Evolutionary conservation across 2,797 vertebrate genomes (phyloP).

Genomic region (Onychomys leucogaster): DNA sequence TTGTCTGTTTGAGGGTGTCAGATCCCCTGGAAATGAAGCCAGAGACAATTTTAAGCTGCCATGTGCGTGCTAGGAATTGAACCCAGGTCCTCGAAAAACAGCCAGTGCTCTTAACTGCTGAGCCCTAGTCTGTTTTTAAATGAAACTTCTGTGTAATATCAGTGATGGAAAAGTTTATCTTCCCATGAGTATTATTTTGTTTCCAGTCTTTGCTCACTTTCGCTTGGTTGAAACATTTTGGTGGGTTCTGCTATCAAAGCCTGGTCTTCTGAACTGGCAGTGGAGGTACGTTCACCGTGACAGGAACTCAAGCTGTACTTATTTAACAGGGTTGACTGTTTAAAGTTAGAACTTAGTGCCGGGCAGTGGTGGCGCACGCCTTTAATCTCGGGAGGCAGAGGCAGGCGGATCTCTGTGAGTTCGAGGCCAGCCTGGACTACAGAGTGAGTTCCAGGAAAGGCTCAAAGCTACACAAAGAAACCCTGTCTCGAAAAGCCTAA

Average conservation of each 20-base stretch:
- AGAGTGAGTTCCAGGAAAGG: too few relatives aligned
- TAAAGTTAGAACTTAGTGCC: neutral
- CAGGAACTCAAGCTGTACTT: neutral
- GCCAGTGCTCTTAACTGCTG: too few relatives aligned
- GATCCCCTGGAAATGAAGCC: too few relatives aligned
- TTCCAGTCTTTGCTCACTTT: constrained; percentile 13
- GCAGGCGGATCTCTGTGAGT: too few relatives aligned
- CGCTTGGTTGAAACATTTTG: constrained; percentile 43
- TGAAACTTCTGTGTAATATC: neutral
- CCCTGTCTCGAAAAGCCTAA: too few relatives aligned
- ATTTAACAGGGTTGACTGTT: neutral
- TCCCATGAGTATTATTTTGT: neutral
- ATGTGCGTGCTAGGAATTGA: too few relatives aligned
- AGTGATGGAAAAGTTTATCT: constrained; percentile 44
- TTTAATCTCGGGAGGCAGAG: too few relatives aligned
- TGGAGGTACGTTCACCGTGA: neutral
- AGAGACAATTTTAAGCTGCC: too few relatives aligned
- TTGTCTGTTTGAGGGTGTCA: too few relatives aligned
- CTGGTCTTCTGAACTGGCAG: neutral
- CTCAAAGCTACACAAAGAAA: too few relatives aligned
- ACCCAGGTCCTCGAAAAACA: too few relatives aligned
- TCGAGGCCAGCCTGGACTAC: too few relatives aligned
- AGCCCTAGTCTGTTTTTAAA: constrained; percentile 18
- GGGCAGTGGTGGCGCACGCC: neutral
- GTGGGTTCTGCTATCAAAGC: neutral